Conservation (phyloP, 2,113 vertebrate species). For the Ptyas mucosa region DNA sequence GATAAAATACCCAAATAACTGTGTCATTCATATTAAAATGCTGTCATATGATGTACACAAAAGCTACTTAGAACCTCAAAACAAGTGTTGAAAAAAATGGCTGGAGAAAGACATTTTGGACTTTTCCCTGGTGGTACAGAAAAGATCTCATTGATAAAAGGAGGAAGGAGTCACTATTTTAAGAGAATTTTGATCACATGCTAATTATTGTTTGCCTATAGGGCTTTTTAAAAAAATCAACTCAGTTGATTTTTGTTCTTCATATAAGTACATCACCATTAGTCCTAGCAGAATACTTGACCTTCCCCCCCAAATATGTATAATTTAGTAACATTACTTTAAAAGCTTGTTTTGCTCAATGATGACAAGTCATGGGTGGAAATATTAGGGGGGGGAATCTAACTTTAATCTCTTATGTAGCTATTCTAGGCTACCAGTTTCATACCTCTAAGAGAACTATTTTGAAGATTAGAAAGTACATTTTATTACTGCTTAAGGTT, state of each 20-base stretch:
- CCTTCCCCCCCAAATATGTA: neutral
- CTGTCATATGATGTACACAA: constrained; percentile 1
- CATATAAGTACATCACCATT: neutral
- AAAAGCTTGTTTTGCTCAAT: neutral
- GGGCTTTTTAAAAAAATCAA: neutral
- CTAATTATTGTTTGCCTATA: neutral
- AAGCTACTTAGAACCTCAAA: neutral
- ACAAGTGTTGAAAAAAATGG: constrained; percentile 10
- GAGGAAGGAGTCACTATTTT: neutral
- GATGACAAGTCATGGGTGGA: neutral
- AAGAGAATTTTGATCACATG: constrained; percentile 28
- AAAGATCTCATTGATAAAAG: constrained; percentile 21
- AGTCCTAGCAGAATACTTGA: neutral
- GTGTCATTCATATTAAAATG: neutral
- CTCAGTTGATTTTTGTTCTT: neutral
- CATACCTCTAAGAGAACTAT: neutral
- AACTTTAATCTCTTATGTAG: neutral
- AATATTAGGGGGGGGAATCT: neutral
- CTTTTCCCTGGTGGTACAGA: neutral
- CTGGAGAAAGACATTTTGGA: constrained; percentile 4
- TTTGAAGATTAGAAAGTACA: neutral
- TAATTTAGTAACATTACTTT: neutral
- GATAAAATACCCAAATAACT: neutral
- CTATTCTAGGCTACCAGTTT: neutral
- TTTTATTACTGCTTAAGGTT: neutral